These are phyloP conservation scores for Caenorhabditis inopinata DNA, from an alignment of 1,140 invertebrate species.

Conservation along the genomic window DNA sequence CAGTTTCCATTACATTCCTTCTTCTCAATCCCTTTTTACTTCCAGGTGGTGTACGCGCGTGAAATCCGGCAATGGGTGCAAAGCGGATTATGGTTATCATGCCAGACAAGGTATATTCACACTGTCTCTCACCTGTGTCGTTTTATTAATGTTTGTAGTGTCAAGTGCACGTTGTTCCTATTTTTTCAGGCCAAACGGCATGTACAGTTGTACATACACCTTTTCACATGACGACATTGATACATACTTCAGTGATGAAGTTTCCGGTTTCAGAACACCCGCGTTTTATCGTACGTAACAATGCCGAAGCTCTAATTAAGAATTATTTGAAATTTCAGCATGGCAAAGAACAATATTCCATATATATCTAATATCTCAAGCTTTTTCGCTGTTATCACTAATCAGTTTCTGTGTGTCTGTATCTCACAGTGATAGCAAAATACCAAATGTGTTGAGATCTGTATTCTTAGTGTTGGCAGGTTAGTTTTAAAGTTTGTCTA, in stretches of 20 bases:
- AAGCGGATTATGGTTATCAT: constrained; percentile 49
- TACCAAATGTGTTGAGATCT: not conserved
- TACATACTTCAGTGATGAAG: constrained; percentile 46
- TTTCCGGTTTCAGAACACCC: constrained; percentile 48
- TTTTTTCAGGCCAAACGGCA: constrained; percentile 46
- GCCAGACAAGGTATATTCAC: constrained; percentile 46
- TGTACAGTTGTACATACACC: constrained; percentile 51
- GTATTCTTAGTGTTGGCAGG: not conserved
- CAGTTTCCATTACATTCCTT: not conserved
- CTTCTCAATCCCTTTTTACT: not conserved
- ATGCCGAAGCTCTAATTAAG: not conserved
- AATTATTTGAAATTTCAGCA: not conserved
- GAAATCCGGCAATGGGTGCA: constrained; percentile 50
- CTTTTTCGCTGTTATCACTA: constrained; percentile 31
- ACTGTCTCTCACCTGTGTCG: not conserved
- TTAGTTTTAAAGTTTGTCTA: not conserved
- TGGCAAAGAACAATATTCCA: constrained; percentile 46
- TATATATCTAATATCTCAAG: constrained; percentile 34
- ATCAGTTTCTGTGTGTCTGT: constrained; percentile 39
- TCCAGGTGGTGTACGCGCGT: constrained; percentile 46
- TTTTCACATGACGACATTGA: constrained; percentile 48
- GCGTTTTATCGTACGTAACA: constrained; percentile 46
- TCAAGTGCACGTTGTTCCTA: too few species aligned
- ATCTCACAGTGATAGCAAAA: not conserved
- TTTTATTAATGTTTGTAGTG: too few species aligned